Conservation (phyloP, 2,888 invertebrate species). For the Chaitophorus viminalis region DNA sequence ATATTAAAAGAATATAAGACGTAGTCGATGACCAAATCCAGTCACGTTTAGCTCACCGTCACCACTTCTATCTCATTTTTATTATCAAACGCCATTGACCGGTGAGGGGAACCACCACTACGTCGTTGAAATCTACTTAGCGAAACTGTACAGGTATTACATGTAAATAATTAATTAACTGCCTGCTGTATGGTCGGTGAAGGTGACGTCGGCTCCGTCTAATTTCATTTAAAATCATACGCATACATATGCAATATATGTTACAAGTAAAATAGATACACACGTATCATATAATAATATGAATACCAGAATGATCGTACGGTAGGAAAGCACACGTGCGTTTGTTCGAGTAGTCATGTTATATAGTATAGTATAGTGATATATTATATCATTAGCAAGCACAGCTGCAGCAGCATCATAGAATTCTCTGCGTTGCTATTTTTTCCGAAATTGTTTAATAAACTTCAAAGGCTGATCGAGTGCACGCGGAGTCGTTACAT, state of each 20-base stretch:
- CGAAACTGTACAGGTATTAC: neutral
- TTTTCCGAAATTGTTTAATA: constrained; percentile 21
- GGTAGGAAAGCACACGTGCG: neutral
- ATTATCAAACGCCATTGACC: no score
- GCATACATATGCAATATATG: neutral
- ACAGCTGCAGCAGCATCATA: neutral
- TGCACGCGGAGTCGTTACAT: neutral
- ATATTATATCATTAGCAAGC: no score
- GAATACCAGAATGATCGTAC: neutral
- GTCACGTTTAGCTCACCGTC: no score
- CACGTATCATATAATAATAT: no score
- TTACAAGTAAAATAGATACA: neutral
- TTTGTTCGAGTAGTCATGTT: no score
- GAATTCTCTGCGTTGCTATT: neutral
- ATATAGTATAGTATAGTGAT: no score
- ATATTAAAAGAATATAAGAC: no score
- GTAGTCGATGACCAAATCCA: no score
- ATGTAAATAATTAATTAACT: neutral
- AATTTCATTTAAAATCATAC: no score
- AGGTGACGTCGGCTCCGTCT: no score
- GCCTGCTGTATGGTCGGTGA: no score
- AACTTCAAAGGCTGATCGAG: constrained; percentile 25
- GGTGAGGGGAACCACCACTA: neutral
- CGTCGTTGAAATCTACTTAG: neutral
- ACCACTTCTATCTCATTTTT: no score